Conservation (phyloP, 2,888 invertebrate genomes). For the Emesis russula region DNA sequence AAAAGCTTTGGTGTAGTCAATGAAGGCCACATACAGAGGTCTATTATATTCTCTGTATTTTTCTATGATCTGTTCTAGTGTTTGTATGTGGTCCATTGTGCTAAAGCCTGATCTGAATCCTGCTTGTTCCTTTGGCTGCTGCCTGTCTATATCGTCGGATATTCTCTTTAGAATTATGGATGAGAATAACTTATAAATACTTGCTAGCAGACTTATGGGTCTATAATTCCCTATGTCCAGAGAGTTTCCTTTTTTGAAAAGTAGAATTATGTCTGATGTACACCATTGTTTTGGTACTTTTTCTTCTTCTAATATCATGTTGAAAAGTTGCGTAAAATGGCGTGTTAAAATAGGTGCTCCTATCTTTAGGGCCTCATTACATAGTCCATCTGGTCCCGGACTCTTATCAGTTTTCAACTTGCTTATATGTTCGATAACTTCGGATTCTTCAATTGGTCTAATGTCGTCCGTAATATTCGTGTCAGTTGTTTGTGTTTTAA, state of each 20-base stretch:
- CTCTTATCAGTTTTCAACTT: constrained; percentile 47
- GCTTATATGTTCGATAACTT: constrained; percentile 35
- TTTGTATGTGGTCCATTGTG: constrained; percentile 63
- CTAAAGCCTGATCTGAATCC: constrained; percentile 56
- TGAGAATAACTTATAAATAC: constrained; percentile 46
- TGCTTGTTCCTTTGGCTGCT: constrained; percentile 73
- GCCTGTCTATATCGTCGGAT: constrained; percentile 43
- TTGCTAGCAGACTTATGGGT: background rate
- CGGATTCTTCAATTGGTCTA: constrained; percentile 22
- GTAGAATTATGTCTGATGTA: constrained; percentile 39
- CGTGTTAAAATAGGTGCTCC: constrained; percentile 51
- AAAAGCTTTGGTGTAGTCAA: background rate
- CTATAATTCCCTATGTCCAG: background rate
- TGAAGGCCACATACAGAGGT: constrained; percentile 42
- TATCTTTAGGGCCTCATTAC: constrained; percentile 72
- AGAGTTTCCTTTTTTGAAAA: constrained; percentile 31
- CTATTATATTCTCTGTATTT: constrained; percentile 60
- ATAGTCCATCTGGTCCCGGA: constrained; percentile 67
- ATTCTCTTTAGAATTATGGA: constrained; percentile 47
- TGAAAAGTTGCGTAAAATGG: constrained; percentile 69
- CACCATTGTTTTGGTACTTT: constrained; percentile 47
- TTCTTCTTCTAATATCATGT: constrained; percentile 51
- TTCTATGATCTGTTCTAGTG: constrained; percentile 60
- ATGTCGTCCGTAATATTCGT: background rate
- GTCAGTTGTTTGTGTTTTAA: constrained; percentile 7